These are phyloP conservation scores for Xestobium rufovillosum DNA, from an alignment of 2,888 invertebrate species.

Conservation along the genomic window DNA sequence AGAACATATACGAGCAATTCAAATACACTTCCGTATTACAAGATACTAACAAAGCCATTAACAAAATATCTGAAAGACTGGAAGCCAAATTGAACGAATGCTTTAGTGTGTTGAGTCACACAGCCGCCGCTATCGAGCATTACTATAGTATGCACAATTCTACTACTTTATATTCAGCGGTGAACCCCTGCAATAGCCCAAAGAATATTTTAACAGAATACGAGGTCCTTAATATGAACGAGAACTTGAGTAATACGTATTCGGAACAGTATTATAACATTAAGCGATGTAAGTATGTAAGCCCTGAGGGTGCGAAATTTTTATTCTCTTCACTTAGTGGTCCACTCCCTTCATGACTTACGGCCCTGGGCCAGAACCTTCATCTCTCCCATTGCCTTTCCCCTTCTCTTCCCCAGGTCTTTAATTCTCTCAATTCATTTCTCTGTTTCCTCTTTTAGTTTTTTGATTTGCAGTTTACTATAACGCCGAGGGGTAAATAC, in stretches of 20 bases:
- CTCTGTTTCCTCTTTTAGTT: no score
- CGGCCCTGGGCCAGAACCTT: no score
- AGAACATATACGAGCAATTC: conserved; percentile 38
- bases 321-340: no score
- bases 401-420: no score
- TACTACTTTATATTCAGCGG: conserved; percentile 21
- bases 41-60: conserved; percentile 32
- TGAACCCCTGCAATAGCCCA: conserved; percentile 26
- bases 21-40: conserved; percentile 32
- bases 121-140: conserved; percentile 32
- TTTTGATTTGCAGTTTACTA: no score
- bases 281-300: conserved; percentile 22
- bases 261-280: conserved; percentile 22
- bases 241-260: conserved; percentile 22
- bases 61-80: conserved; percentile 33
- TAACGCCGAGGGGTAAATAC: no score
- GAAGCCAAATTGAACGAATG: conserved; percentile 35
- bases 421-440: no score
- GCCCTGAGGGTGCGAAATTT: no score
- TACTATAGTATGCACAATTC: conserved; percentile 22
- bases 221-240: conserved; percentile 19
- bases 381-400: no score
- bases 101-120: conserved; percentile 33
- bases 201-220: conserved; percentile 19
- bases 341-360: no score